phyloP scores from a whole-genome alignment of 1,140 invertebrate species.

The Gyrodactylus salaris region DNA sequence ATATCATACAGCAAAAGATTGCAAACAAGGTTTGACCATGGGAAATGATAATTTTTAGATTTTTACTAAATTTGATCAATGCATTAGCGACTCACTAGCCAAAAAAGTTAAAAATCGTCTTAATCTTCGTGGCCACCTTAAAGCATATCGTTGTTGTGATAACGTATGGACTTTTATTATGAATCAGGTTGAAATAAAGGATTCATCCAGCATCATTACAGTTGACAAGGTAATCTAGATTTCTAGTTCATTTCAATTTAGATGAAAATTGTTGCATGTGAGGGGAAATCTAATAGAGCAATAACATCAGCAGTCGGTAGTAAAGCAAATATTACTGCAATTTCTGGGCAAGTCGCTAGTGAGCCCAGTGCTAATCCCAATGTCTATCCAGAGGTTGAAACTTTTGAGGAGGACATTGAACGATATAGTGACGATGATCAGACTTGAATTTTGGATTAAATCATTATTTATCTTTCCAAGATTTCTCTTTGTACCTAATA shows the following conservation, averaged over 20 bases:
- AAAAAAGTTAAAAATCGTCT: slow-evolving; percentile 5
- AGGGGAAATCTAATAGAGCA: neutral
- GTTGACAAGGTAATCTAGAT: slow-evolving; percentile 2
- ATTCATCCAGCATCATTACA: neutral
- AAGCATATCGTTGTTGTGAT: slow-evolving; percentile 1
- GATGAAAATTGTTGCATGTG: slow-evolving; percentile 1
- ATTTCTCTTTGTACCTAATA: too few species aligned
- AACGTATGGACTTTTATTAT: slow-evolving; percentile 6
- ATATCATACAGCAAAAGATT: neutral
- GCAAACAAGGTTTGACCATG: neutral
- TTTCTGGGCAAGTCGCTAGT: too few species aligned
- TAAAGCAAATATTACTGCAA: too few species aligned
- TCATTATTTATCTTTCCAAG: neutral
- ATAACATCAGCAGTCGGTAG: neutral
- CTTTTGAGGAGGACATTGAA: neutral
- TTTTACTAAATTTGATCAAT: neutral
- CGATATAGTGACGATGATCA: neutral
- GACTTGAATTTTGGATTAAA: neutral
- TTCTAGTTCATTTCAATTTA: neutral
- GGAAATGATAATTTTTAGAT: neutral
- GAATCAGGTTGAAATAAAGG: neutral
- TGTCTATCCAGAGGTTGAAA: neutral
- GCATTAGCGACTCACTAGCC: neutral
- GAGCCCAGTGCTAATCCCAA: neutral
- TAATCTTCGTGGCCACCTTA: neutral